A percentile compares a stretch with the other conserved stretches of the same genome.
Evolutionary conservation across 2,797 vertebrate genomes (phyloP).

Genomic region (Dipus sagitta): DNA sequence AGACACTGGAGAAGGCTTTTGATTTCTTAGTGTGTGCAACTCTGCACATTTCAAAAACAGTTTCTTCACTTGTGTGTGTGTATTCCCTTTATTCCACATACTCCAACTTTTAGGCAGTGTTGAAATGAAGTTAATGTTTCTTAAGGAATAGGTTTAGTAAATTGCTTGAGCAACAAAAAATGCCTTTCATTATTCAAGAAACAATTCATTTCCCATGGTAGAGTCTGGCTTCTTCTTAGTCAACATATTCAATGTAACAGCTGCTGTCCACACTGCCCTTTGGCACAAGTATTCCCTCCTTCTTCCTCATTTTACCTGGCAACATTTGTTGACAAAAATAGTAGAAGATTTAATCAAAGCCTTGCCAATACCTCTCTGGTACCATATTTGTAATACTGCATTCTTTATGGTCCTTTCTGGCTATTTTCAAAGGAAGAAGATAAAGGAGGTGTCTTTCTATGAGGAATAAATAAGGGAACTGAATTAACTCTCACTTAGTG

Average conservation of each 20-base stretch:
- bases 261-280: conserved; percentile 2
- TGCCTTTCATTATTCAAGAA: conserved; percentile 59
- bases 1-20: background rate
- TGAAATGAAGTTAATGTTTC: conserved; percentile 59
- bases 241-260: conserved; percentile 53
- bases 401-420: background rate
- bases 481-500: background rate
- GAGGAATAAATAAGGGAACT: background rate
- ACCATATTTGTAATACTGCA: conserved; percentile 37
- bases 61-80: background rate
- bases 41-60: background rate
- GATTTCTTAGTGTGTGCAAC: background rate
- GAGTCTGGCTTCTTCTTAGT: conserved; percentile 9
- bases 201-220: conserved; percentile 64
- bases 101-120: conserved; percentile 49
- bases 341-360: conserved; percentile 67
- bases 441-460: conserved; percentile 44
- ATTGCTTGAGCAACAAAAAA: conserved; percentile 64
- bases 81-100: conserved; percentile 30
- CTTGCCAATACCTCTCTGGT: conserved; percentile 46
- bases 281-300: conserved; percentile 10
- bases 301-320: conserved; percentile 71
- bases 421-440: conserved; percentile 43
- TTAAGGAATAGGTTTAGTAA: conserved; percentile 38
- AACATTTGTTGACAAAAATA: conserved; percentile 67